Evolutionary conservation across 1,140 invertebrate genomes (phyloP).

Genomic region (Belonocnema kinseyi): DNA sequence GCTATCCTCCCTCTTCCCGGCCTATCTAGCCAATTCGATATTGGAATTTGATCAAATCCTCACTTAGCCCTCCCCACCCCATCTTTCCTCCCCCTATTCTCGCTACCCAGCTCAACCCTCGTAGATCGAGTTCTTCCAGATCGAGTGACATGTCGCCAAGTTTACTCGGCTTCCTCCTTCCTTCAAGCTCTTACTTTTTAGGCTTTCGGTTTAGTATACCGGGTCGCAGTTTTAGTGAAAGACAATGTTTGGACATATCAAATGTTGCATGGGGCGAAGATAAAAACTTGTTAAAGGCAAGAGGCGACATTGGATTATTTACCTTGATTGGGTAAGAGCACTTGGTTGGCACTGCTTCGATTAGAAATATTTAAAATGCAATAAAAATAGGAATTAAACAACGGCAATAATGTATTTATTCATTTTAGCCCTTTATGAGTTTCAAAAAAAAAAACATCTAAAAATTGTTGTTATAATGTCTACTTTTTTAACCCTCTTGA

Average conservation of each 20-base stretch:
- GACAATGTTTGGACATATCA: constrained; percentile 5
- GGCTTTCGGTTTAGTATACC: constrained; percentile 32
- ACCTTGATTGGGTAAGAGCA: too few relatives aligned
- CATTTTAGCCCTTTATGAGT: too few relatives aligned
- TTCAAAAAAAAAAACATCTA: too few relatives aligned
- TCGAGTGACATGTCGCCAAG: constrained; percentile 72
- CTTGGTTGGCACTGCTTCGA: too few relatives aligned
- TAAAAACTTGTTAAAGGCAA: constrained; percentile 5
- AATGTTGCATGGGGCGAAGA: background rate
- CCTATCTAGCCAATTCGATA: constrained; percentile 67
- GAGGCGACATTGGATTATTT: too few relatives aligned
- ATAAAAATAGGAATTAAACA: too few relatives aligned
- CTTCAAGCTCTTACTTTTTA: constrained; percentile 30
- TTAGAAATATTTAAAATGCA: too few relatives aligned
- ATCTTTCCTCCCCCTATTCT: constrained; percentile 26
- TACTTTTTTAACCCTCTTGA: too few relatives aligned
- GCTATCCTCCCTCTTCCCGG: constrained; percentile 37
- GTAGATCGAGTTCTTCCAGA: constrained; percentile 72
- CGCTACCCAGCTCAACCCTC: constrained; percentile 49
- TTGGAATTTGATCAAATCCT: constrained; percentile 73
- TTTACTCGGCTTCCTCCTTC: constrained; percentile 61
- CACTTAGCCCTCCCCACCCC: constrained; percentile 46
- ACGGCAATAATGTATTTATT: too few relatives aligned
- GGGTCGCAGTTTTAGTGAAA: constrained; percentile 5
- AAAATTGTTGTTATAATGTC: too few relatives aligned